Base-by-base conservation (phyloP, 2,888 invertebrate species). In the Nasonovia ribisnigri region DNA sequence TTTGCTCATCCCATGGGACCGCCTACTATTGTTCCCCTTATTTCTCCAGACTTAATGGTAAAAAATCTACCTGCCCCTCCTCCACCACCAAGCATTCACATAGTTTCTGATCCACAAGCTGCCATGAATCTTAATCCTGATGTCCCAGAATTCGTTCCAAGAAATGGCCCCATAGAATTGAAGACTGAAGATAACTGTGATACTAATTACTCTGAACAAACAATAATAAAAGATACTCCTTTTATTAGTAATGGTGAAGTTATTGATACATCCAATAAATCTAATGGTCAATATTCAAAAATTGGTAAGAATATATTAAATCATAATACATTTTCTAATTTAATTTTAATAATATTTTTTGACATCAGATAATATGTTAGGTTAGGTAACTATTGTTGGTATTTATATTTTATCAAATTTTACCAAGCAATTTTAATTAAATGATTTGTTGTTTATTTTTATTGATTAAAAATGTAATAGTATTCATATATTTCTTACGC, bases 121-220 rank as follows among this genome's bases (percentile, higher is more conserved):
- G 51, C 84, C 46, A 94, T 97, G 93, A 97, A 96, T 95, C 96
- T 98, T 94, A 98, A 98, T 96, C 98, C 98, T 6, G 97, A 98
- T 95, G 98, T 98, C 91, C 98, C 98, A 0, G 98, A 98, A 96
- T 98, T 98, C 96, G 96, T 98, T 95, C 98, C 98, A 95, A 96
- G 95, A 36, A 94, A 90, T 89, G 86, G 93, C 10, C 67, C 93
- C 24, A 29, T 67, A 89, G 93, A 93, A 90, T 87, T 13, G n/a
- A 93, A 93, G 93, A 93, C 93, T 93, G 93, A 93, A 86, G 86
- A 90, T 29, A 90, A 93, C 86, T 93, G 93, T 93, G 93, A 93
- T 93, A 94, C 94, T 29, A 94, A 94, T 91, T 94, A 94, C 13
- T 36, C 43, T 54, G 94, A 94, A 51, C 90, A 91, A 91, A 94